Evolutionary conservation across 2,888 invertebrate genomes (phyloP).

Genomic region (Caenorhabditis sp.): DNA sequence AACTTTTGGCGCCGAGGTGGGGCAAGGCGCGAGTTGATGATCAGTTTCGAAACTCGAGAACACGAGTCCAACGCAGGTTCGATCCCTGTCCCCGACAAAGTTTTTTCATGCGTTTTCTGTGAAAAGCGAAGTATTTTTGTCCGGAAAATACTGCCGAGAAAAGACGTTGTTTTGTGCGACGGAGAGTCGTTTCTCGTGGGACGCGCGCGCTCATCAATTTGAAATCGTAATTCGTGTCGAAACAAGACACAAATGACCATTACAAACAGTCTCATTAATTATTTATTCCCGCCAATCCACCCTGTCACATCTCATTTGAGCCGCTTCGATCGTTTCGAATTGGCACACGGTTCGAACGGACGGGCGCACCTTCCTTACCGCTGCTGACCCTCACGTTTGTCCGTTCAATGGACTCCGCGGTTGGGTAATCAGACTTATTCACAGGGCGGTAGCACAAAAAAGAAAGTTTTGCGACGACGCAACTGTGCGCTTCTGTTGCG

Average conservation of each 20-base stretch:
- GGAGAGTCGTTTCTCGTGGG: not conserved
- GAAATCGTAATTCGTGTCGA: slow-evolving; percentile 45
- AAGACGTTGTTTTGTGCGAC: no score
- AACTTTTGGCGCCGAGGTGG: not conserved
- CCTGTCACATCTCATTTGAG: slow-evolving; percentile 54
- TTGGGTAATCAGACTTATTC: slow-evolving; percentile 32
- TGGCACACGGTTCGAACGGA: slow-evolving; percentile 25
- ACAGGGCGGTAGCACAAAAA: slow-evolving; percentile 43
- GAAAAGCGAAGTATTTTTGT: no score
- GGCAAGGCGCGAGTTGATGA: not conserved
- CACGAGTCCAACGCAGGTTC: not conserved
- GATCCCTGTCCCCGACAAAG: not conserved
- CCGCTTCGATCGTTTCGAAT: slow-evolving; percentile 50
- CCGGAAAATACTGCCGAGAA: no score
- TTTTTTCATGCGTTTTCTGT: no score
- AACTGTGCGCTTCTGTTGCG: slow-evolving; percentile 44
- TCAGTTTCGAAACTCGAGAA: not conserved
- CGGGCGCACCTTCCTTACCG: not conserved
- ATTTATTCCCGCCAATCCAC: slow-evolving; percentile 47
- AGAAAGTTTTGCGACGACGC: slow-evolving; percentile 40
- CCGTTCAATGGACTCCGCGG: slow-evolving; percentile 16
- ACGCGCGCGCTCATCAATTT: slow-evolving; percentile 24
- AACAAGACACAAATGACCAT: slow-evolving; percentile 51
- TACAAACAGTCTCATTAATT: slow-evolving; percentile 54
- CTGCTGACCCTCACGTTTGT: slow-evolving; percentile 24